Evolutionary conservation across 1,140 invertebrate species (phyloP).

Genomic region (Trichonephila clavata): DNA sequence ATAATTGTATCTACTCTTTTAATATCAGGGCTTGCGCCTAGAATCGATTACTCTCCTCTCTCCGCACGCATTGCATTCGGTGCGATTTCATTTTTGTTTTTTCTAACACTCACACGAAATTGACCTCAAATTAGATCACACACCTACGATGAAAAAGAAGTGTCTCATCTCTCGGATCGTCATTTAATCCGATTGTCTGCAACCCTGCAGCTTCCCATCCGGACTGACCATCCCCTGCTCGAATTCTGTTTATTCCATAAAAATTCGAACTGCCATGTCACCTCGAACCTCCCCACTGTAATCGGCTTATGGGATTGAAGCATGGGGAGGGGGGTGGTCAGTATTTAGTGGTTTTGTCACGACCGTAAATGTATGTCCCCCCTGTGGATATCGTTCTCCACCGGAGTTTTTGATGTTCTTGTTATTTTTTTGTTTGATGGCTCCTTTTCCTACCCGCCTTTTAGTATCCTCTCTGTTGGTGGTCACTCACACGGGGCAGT

Average conservation of each 20-base stretch:
- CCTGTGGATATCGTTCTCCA: not conserved
- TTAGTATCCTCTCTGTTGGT: not conserved
- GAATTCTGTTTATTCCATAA: not conserved
- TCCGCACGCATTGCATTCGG: too few relatives aligned
- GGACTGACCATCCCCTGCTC: not conserved
- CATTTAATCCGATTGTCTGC: not conserved
- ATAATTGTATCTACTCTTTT: too few relatives aligned
- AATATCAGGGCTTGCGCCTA: too few relatives aligned
- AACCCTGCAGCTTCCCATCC: not conserved
- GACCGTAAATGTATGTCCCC: not conserved
- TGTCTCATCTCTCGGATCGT: too few relatives aligned
- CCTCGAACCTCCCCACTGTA: not conserved
- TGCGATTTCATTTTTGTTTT: too few relatives aligned
- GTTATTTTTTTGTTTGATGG: not conserved
- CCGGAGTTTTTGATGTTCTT: not conserved
- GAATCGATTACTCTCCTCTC: too few relatives aligned
- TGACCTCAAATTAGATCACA: too few relatives aligned
- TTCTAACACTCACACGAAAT: too few relatives aligned
- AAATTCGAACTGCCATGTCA: not conserved
- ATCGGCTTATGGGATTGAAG: not conserved
- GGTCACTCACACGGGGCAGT: not conserved
- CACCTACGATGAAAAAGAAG: too few relatives aligned
- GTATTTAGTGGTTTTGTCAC: not conserved
- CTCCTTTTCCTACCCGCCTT: not conserved
- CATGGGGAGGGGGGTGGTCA: not conserved